phyloP scores from a whole-genome alignment of 2,113 vertebrate genomes.

The Prietella phreatophila region DNA sequence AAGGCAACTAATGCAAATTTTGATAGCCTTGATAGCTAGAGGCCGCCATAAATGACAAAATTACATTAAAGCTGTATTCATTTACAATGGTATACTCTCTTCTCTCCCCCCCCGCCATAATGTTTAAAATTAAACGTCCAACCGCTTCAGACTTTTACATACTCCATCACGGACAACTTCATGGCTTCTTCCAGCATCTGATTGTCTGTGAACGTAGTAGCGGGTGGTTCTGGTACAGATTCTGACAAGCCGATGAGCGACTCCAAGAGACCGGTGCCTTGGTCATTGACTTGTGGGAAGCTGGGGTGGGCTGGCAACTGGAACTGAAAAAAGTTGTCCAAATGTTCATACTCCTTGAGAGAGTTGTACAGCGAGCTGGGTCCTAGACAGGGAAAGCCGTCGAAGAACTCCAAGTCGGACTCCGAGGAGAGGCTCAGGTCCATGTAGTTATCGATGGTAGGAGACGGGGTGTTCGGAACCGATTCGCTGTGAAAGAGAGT shows the following conservation, averaged over 20 bases:
- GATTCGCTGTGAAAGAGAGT: slow-evolving; percentile 76
- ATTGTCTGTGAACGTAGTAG: slow-evolving; percentile 86
- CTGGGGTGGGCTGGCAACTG: slow-evolving; percentile 82
- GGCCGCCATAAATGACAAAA: slow-evolving; percentile 63
- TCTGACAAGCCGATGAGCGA: slow-evolving; percentile 89
- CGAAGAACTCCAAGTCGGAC: slow-evolving; percentile 90
- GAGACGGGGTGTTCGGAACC: slow-evolving; percentile 70
- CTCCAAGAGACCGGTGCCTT: slow-evolving; percentile 85
- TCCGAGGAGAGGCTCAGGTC: slow-evolving; percentile 92
- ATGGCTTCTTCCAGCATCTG: slow-evolving; percentile 90
- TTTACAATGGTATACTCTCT: slow-evolving; percentile 56
- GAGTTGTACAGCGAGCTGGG: slow-evolving; percentile 89
- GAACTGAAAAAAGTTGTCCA: slow-evolving; percentile 84
- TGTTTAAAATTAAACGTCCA: slow-evolving; percentile 23
- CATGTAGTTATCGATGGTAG: slow-evolving; percentile 76
- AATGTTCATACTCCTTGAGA: slow-evolving; percentile 83
- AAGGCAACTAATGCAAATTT: slow-evolving; percentile 70
- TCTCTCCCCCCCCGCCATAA: slow-evolving; percentile 38
- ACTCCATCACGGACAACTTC: slow-evolving; percentile 85
- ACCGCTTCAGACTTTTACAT: slow-evolving; percentile 79
- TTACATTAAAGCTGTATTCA: slow-evolving; percentile 62
- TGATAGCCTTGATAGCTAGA: slow-evolving; percentile 61
- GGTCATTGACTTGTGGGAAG: slow-evolving; percentile 75
- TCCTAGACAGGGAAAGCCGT: slow-evolving; percentile 87
- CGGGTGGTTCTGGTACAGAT: slow-evolving; percentile 79